Base-by-base conservation (phyloP, 2,888 invertebrate genomes). In the Eulithis testata region DNA sequence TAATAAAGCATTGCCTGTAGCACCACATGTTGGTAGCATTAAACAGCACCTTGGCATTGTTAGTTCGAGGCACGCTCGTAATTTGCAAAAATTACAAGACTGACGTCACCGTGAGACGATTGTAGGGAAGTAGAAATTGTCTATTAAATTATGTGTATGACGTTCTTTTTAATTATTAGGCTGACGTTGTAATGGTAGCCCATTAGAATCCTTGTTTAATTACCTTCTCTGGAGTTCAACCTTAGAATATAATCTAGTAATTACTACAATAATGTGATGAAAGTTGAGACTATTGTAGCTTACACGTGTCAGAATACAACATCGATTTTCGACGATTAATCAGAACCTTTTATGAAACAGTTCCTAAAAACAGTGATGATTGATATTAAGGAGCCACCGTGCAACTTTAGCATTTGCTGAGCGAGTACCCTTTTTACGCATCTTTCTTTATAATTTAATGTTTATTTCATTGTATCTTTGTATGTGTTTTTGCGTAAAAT, bases 61-160 rank as follows among this genome's bases (percentile, higher is more conserved):
- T 63, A 12, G 36, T 63, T 63, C 43, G 57, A 63, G 45, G 58
- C 31, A 53, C 21, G 5, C 8, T 47, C 54, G 37, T 63, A 55
- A 66, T 60, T 49, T 64, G 63, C 57, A 65, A 58, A 57, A 60
- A 67, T 65, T 68, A 60, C 27, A 60, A 56, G 57, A 44, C 21
- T 66, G 64, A 68, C 66, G 64, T 70, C 66, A 70, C 31, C 55
- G 43, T 44, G 27, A 51, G 56, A 65, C 68, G 60, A 63, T 68
- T 58, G 49, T 21, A 11, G n/a, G 14, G 44, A 55, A 55, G 55
- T 51, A 51, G 49, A 55, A 66, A 66, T 58, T 55, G 55, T 63
- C 43, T 59, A 52, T 59, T 43, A 55, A 65, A 65, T 60, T 65
- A 67, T 62, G 61, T 53, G 59, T 49, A 51, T 55, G 60, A 52